Evolutionary conservation across 2,888 invertebrate species (phyloP), one percentile per base, ranked within the genome.

Genomic region (Apeira syringaria): DNA sequence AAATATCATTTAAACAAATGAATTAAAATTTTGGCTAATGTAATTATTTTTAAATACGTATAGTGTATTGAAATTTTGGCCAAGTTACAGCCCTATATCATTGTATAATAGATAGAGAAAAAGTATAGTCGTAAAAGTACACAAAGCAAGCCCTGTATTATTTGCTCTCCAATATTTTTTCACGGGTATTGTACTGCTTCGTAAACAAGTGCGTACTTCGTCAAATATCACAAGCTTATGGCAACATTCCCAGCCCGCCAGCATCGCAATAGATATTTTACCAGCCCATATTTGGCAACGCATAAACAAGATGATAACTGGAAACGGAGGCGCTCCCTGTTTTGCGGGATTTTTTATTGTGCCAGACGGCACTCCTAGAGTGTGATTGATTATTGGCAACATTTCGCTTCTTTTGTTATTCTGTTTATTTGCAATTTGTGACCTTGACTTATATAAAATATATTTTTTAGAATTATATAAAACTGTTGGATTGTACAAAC

Each of bases 261-360:
- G 52, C 58, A 50, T 53, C 58, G 57, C 58, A 56, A 60, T 61
- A 59, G 58, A 49, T 61, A 50, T 64, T 67, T 68, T 56, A 53
- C 43, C 48, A 62, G 59, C 46, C 57, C 64, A 65, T 64, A 63
- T 68, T 68, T 61, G 60, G 65, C 56, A 57, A 53, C 64, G 46
- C 57, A 65, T 70, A 70, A 66, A 69, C 70, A 68, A 61, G 58
- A 64, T 59, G 62, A 60, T 69, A 60, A 61, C 66, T 56, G 58
- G 50, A 53, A 55, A 61, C 62, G 53, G 51, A 56, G 58, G 45
- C 46, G 49, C 46, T 49, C 50, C 37, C 55, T 58, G 56, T 60
- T 57, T 56, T 50, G 56, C 53, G 52, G 49, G 53, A 49, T 52
- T 61, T 67, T 54, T 60, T 64, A 62, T 55, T 44, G 53, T 39